Evolutionary conservation across 2,797 vertebrate species (phyloP).

Genomic region (Arnoldichthys spilopterus): DNA sequence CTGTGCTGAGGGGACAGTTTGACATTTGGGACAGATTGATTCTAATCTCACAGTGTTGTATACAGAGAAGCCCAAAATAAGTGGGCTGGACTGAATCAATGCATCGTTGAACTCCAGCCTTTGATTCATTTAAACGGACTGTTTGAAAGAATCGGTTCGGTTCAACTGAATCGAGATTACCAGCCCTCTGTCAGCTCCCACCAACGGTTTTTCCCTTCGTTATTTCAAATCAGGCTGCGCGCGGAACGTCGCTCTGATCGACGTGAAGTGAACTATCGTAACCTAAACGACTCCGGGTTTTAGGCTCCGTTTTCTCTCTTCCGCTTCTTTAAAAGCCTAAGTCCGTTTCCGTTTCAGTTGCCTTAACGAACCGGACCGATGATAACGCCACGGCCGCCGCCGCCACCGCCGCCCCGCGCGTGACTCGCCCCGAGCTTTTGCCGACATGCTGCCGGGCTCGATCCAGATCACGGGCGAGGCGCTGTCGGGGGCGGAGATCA

Average conservation of each 20-base stretch:
- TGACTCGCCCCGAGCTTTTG: slow-evolving; percentile 17
- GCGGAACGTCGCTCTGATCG: background rate
- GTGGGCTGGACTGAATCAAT: too few species aligned
- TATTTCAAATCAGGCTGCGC: background rate
- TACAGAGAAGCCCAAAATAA: too few species aligned
- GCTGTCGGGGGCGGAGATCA: slow-evolving; percentile 89
- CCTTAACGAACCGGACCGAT: background rate
- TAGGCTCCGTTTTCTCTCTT: background rate
- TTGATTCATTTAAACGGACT: background rate
- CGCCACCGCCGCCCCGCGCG: slow-evolving; percentile 14
- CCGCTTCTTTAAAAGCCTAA: background rate
- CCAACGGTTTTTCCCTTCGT: background rate
- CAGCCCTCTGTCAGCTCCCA: background rate
- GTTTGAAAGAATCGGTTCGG: background rate
- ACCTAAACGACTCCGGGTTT: background rate
- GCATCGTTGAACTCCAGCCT: background rate
- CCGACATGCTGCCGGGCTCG: slow-evolving; percentile 90
- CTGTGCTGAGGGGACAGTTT: too few species aligned
- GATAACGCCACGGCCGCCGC: slow-evolving; percentile 4
- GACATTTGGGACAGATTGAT: too few species aligned
- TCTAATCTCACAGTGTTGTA: too few species aligned
- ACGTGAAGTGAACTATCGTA: background rate
- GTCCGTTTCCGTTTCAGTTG: background rate
- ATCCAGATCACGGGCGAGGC: slow-evolving; percentile 95
- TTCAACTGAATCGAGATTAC: background rate